These are phyloP conservation scores for Xiphophorus hellerii DNA, from an alignment of 2,113 vertebrate genomes.

Conservation along the genomic window DNA sequence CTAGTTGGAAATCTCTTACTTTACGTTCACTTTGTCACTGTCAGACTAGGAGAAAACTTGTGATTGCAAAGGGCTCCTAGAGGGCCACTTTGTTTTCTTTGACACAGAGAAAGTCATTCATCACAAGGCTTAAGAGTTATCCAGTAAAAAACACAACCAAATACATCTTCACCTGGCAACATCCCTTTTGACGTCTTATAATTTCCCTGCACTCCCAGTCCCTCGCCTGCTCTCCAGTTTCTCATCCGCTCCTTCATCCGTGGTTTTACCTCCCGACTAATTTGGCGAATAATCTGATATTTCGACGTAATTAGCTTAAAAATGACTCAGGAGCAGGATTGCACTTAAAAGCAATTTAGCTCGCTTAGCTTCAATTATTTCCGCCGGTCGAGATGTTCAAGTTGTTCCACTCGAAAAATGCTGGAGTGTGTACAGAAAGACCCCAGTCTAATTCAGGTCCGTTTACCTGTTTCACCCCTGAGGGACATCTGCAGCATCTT, in stretches of 20 bases:
- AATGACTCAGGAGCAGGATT: conserved; percentile 49
- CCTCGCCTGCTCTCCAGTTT: conserved; percentile 2
- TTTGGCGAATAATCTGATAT: conserved; percentile 55
- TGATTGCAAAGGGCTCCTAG: conserved; percentile 58
- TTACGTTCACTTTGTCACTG: conserved; percentile 62
- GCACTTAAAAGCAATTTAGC: conserved; percentile 65
- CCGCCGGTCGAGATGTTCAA: conserved; percentile 33
- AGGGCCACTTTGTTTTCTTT: conserved; percentile 64
- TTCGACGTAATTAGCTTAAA: conserved; percentile 59
- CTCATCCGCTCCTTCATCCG: not conserved
- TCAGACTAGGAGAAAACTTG: conserved; percentile 55
- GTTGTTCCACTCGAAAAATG: conserved; percentile 32
- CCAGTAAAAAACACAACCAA: conserved; percentile 63
- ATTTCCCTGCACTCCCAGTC: conserved; percentile 9
- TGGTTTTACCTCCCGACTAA: conserved; percentile 39
- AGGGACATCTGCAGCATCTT: conserved; percentile 24
- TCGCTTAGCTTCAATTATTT: conserved; percentile 51
- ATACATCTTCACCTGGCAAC: conserved; percentile 55
- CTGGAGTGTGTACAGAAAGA: conserved; percentile 17
- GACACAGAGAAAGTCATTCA: conserved; percentile 60
- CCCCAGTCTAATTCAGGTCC: conserved; percentile 14
- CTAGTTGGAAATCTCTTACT: conserved; percentile 43
- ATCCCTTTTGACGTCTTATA: conserved; percentile 26
- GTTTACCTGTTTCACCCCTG: conserved; percentile 29
- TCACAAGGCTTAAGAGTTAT: conserved; percentile 58